Percentiles rank a stretch among this genome's conserved stretches.
phyloP scores from a whole-genome alignment of 64 coral and sea anemone genomes.

The Stichodactyla mertensii region DNA sequence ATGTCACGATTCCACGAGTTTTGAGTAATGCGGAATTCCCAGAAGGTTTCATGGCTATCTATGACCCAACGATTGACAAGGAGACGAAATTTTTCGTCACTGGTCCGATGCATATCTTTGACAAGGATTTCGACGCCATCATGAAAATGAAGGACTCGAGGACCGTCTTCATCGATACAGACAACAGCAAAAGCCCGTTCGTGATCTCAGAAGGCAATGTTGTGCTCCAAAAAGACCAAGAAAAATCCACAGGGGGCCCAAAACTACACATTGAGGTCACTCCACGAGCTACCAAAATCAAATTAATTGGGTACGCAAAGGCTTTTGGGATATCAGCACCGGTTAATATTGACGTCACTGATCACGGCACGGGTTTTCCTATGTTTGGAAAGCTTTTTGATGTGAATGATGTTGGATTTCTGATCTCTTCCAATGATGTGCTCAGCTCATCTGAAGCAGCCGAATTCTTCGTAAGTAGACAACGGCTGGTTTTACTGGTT shows the following conservation, averaged over 20 bases:
- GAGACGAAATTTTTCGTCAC: slow-evolving; percentile 27
- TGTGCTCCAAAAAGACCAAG: slow-evolving; percentile 57
- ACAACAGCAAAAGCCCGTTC: slow-evolving; percentile 30
- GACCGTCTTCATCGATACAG: slow-evolving; percentile 14
- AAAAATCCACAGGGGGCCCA: slow-evolving; percentile 68
- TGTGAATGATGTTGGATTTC: slow-evolving; percentile 58
- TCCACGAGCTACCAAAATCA: slow-evolving; percentile 61
- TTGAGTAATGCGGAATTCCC: slow-evolving; percentile 52
- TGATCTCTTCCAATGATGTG: slow-evolving; percentile 67
- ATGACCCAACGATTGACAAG: slow-evolving; percentile 25
- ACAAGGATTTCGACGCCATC: slow-evolving; percentile 29
- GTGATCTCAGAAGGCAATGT: slow-evolving; percentile 69
- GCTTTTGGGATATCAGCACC: slow-evolving; percentile 59
- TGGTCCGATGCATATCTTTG: slow-evolving; percentile 51
- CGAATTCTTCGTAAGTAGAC: slow-evolving; percentile 44
- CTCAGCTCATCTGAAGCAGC: slow-evolving; percentile 46
- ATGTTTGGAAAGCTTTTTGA: slow-evolving; percentile 81
- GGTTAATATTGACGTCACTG: slow-evolving; percentile 74
- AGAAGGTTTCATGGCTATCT: slow-evolving; percentile 24
- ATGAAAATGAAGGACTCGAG: slow-evolving; percentile 47
- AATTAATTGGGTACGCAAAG: slow-evolving; percentile 65
- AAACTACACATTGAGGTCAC: slow-evolving; percentile 50
- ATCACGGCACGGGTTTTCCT: slow-evolving; percentile 80
- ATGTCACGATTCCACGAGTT: slow-evolving; percentile 39
- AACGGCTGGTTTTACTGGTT: too few species aligned